Evolutionary conservation across 2,113 vertebrate genomes (phyloP).

Genomic region (Microtus pennsylvanicus): DNA sequence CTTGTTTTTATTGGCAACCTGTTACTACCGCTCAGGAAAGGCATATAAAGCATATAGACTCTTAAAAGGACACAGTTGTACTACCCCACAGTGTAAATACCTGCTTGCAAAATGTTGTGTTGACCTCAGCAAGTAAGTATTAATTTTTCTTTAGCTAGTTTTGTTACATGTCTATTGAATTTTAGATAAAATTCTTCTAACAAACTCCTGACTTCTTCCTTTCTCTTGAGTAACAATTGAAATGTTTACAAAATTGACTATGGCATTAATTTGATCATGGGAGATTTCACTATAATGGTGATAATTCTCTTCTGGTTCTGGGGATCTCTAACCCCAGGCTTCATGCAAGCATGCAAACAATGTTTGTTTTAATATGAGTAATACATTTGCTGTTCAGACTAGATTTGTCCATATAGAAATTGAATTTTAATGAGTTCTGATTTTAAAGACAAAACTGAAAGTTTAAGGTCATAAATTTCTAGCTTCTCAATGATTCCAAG

Average conservation of each 20-base stretch:
- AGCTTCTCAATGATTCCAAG: conserved; percentile 39
- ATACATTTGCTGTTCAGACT: conserved; percentile 25
- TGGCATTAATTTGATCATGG: conserved; percentile 40
- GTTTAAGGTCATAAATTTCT: conserved; percentile 54
- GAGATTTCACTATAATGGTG: conserved; percentile 42
- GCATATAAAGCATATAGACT: conserved; percentile 98
- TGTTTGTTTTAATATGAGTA: conserved; percentile 43
- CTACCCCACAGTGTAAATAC: conserved; percentile 97
- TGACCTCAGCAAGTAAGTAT: conserved; percentile 97
- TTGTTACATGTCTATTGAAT: conserved; percentile 59
- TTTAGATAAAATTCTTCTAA: conserved; percentile 57
- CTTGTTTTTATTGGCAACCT: conserved; percentile 96
- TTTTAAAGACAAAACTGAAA: conserved; percentile 54
- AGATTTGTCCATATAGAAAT: conserved; percentile 28
- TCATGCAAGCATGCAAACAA: background rate
- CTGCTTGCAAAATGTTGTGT: conserved; percentile 98
- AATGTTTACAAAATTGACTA: conserved; percentile 15
- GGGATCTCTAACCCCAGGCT: background rate
- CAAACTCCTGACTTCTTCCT: conserved; percentile 31
- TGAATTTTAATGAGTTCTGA: conserved; percentile 43
- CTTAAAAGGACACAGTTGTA: conserved; percentile 97
- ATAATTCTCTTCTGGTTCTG: background rate
- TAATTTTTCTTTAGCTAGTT: conserved; percentile 55
- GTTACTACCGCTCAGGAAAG: conserved; percentile 99
- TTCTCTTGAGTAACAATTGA: conserved; percentile 50